Percentiles rank a stretch among this genome's conserved stretches.
These are phyloP conservation scores for Crotalus horridus DNA, from an alignment of 2,113 vertebrate species.

Conservation along the genomic window DNA sequence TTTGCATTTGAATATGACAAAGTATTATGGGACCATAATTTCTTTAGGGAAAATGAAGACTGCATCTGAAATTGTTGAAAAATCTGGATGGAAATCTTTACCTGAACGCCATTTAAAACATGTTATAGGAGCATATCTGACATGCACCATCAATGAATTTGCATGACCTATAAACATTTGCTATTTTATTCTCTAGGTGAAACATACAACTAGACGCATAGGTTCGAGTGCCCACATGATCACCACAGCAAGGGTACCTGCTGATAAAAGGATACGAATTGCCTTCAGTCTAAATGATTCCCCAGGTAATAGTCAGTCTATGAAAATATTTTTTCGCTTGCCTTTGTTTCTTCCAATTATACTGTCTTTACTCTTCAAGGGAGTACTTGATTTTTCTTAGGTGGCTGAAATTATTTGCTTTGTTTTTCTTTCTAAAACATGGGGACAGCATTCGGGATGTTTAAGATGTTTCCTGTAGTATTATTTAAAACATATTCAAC, in stretches of 20 bases:
- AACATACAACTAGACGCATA: conserved; percentile 70
- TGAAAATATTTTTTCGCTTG: not conserved
- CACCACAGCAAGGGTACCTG: conserved; percentile 92
- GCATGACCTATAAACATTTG: conserved; percentile 44
- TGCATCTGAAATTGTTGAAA: conserved; percentile 54
- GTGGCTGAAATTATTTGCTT: conserved; percentile 3
- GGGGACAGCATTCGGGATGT: not conserved
- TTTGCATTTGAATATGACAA: not conserved
- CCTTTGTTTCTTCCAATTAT: not conserved
- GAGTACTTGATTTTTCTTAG: conserved; percentile 24
- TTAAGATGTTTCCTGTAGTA: not conserved
- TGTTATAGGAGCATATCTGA: not conserved
- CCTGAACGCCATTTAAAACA: not conserved
- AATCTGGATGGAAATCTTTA: conserved; percentile 45
- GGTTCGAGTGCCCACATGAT: conserved; percentile 93
- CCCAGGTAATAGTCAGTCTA: conserved; percentile 76
- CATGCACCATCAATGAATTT: conserved; percentile 32
- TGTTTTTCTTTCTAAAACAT: conserved; percentile 24
- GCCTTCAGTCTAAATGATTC: conserved; percentile 91
- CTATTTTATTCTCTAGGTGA: conserved; percentile 70
- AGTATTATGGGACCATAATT: not conserved
- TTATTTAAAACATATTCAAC: not conserved
- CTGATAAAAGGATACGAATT: conserved; percentile 92
- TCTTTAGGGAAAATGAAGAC: conserved; percentile 1
- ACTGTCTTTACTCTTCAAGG: not conserved